Evolutionary conservation across 1,140 invertebrate genomes (phyloP).

Genomic region (Drosophila malerkotliana): DNA sequence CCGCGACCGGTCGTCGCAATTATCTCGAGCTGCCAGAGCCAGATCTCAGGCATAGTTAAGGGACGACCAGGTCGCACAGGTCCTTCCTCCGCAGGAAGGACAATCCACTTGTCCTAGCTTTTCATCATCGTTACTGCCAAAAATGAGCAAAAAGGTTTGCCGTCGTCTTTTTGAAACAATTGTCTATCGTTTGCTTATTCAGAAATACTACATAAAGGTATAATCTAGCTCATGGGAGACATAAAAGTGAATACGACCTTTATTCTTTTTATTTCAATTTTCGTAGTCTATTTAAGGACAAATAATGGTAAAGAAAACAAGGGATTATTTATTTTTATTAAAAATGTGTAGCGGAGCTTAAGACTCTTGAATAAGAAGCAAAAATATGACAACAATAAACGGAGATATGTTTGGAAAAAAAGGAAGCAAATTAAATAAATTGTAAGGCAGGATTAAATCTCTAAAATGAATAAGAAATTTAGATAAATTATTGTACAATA

Average conservation of each 20-base stretch:
- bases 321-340: constrained; percentile 6
- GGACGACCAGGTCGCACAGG: constrained; percentile 8
- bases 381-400: background rate
- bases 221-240: constrained; percentile 56
- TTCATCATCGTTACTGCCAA: constrained; percentile 25
- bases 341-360: background rate
- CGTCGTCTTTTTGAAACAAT: constrained; percentile 56
- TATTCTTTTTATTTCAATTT: constrained; percentile 43
- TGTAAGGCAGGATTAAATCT: too few relatives aligned
- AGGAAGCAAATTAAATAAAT: too few relatives aligned
- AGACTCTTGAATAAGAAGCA: background rate
- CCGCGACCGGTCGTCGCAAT: constrained; percentile 45
- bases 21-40: constrained; percentile 67
- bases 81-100: background rate
- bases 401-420: background rate
- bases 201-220: constrained; percentile 24
- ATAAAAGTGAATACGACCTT: constrained; percentile 37
- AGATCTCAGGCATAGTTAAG: constrained; percentile 24
- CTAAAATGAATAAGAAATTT: too few relatives aligned
- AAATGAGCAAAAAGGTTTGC: constrained; percentile 37
- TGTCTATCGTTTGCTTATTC: constrained; percentile 37
- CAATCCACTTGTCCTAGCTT: constrained; percentile 24
- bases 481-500: too few relatives aligned
- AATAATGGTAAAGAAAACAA: constrained; percentile 1
- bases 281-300: constrained; percentile 12